These are phyloP conservation scores for Cryptotermes secundus DNA, from an alignment of 1,140 invertebrate species.

Conservation along the genomic window DNA sequence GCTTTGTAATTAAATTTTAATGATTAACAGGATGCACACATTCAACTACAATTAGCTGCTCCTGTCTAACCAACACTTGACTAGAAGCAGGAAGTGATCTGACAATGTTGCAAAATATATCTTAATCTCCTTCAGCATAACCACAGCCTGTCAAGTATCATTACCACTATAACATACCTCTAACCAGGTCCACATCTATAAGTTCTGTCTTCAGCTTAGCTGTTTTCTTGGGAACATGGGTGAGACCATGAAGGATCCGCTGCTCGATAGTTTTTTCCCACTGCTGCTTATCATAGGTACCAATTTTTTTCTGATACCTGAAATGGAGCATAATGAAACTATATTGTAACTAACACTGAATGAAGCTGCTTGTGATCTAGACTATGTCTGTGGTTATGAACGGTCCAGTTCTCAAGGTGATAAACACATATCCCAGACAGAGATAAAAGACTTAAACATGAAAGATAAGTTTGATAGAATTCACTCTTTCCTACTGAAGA, in stretches of 20 bases:
- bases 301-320: constrained; percentile 93
- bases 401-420: not conserved
- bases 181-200: constrained; percentile 93
- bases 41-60: too few species aligned
- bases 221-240: constrained; percentile 81
- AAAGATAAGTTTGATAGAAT: not conserved
- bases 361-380: not conserved
- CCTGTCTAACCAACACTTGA: too few species aligned
- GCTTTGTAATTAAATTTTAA: too few species aligned
- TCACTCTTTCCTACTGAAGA: too few species aligned
- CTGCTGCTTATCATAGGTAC: constrained; percentile 93
- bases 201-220: constrained; percentile 87
- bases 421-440: too few species aligned
- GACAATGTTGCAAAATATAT: too few species aligned
- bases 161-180: constrained; percentile 61
- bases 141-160: too few species aligned
- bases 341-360: not conserved
- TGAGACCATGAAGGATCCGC: constrained; percentile 79
- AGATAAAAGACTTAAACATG: too few species aligned
- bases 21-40: too few species aligned
- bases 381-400: not conserved
- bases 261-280: constrained; percentile 95
- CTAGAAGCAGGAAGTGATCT: too few species aligned
- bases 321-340: constrained; percentile 31
- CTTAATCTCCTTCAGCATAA: too few species aligned